Percentiles rank a stretch among this genome's conserved stretches.
These are phyloP conservation scores for Mesocricetus auratus DNA, from an alignment of 2,113 vertebrate species.

Conservation along the genomic window DNA sequence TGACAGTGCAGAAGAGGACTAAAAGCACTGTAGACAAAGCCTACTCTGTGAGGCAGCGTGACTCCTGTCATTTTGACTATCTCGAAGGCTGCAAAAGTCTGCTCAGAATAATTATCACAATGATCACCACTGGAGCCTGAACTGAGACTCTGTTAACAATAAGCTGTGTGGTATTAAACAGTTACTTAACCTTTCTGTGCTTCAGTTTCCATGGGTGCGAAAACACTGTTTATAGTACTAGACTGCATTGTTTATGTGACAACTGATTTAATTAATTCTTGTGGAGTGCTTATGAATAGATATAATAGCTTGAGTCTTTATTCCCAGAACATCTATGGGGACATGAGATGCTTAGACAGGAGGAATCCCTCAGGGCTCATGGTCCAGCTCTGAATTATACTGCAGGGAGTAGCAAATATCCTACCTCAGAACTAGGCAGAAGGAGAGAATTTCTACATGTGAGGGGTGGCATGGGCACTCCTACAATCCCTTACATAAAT, in stretches of 20 bases:
- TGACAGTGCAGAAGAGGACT: background rate
- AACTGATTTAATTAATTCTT: background rate
- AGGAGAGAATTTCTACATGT: background rate
- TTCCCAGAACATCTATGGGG: background rate
- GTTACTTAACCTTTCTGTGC: slow-evolving; percentile 9
- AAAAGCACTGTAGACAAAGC: background rate
- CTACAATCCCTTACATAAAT: no score
- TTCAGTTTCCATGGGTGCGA: background rate
- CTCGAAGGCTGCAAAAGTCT: background rate
- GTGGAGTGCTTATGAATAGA: background rate
- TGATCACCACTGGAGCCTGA: background rate
- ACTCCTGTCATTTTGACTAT: background rate
- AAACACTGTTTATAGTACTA: background rate
- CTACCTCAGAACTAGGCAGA: background rate
- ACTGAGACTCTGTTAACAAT: background rate
- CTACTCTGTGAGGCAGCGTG: background rate
- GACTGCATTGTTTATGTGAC: background rate
- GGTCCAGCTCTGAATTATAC: no score
- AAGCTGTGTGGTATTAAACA: background rate
- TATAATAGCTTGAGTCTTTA: background rate
- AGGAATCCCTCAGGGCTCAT: background rate
- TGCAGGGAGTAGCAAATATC: background rate
- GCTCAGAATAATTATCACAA: no score
- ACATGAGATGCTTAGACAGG: background rate
- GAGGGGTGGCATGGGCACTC: background rate